Base-by-base conservation (phyloP, 2,797 vertebrate species). In the Coilia nasus region DNA sequence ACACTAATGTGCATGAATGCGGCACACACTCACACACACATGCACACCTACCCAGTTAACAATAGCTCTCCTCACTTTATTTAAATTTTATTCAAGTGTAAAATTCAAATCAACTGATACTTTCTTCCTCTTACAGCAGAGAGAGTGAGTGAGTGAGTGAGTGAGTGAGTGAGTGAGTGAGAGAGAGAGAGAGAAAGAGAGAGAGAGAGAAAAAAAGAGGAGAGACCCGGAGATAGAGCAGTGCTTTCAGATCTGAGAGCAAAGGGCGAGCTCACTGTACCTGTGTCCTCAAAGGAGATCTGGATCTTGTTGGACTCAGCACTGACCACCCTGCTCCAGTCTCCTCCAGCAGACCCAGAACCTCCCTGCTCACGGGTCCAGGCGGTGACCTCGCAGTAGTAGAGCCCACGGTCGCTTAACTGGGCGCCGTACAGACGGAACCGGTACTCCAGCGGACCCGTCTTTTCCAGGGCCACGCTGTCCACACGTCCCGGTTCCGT, bases 361-460 rank as follows among this genome's bases (percentile, higher is more conserved):
- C 31, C 67, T 41, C 67, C 96, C 84, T 57, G 89, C 71, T 93
- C 96, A 85, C 64, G 97, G 0, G 96, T 97, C 96, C 96, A 99
- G 0, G 97, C 97, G 0, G 96, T 96, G 87, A 99, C 94, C 25
- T 96, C 85, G 6, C 98, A 99, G 93, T 96, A 98, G 92, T 99
- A 99, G 4, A 93, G 93, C 10, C 98, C 98, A 0, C 96, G 93
- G 15, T 99, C 98, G 0, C 96, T 96, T 83, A 96, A 87, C 94
- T 99, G 98, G 0, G 96, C 97, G 23, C 96, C 97, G 0, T 96
- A 96, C 90, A 99, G 95, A 19, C 97, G 95, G 87, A 99, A 99
- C 83, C 95, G 95, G 89, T 98, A 99, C 89, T 97, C 96, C 0
- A 95, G 90, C 5, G 96, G 94, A 25, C 96, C 95, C 0, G 96